Evolutionary conservation across 1,140 invertebrate genomes (phyloP), one percentile per base, ranked within the genome.

Genomic region (Drosophila nasuta): DNA sequence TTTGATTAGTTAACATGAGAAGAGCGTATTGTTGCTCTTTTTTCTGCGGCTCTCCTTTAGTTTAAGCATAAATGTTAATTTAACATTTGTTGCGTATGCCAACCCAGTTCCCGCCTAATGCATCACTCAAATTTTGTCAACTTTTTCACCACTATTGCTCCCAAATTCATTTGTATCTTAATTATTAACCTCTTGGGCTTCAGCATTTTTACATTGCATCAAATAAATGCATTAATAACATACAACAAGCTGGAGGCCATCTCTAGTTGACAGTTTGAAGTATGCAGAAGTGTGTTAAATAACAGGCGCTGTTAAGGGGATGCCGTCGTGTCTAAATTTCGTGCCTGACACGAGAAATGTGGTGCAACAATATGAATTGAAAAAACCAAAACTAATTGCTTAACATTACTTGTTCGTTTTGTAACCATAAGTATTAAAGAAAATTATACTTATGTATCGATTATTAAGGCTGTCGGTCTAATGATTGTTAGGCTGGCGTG

Each of bases 221-320:
- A 17, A 3, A 41, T n/a, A 41, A n/a, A 4, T 25, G 20, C 20
- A 25, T 25, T 41, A 15, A 25, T 3, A 46, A 17, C 15, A 46
- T 46, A 63, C 7, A 1, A 8, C 7, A 6, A 38, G 10, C 35
- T 10, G 7, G 35, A 11, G 69, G 54, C 48, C 65, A 68, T 74
- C 56, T 60, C 54, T 74, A 56, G 13, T 35, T 74, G 30, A 33
- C 33, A 38, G n/a, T 35, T 10, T 13, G 30, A 68, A n/a, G 13
- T 15, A 8, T 43, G 11, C 33, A 6, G 38, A 56, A 43, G 13
- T 54, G 5, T 41, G 25, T 66, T 33, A 3, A 8, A 20, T 60
- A 60, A 67, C 63, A 60, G 5, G 5, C 10, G 5, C 15, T 49
- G 43, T 15, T 15, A 15, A 1, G 20, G 63, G 5, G 46, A 57